Evolutionary conservation across 2,797 vertebrate genomes (phyloP).

Genomic region (Phalanger gymnotis): DNA sequence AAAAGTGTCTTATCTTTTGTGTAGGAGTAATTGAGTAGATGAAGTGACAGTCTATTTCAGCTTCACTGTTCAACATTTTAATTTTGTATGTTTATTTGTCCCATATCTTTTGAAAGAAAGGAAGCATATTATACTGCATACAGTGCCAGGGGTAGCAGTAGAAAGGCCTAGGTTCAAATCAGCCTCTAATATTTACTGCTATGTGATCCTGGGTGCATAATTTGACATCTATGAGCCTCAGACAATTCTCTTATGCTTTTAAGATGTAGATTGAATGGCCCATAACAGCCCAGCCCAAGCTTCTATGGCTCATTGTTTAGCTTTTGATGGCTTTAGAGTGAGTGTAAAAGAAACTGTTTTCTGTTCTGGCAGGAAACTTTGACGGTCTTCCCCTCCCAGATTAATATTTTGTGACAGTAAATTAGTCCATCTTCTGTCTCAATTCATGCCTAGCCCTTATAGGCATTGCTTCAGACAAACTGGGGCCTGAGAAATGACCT

Average conservation of each 20-base stretch:
- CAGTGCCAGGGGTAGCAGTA: not conserved
- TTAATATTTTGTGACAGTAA: not conserved
- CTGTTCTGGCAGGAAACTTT: not conserved
- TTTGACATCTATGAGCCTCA: constrained; percentile 45
- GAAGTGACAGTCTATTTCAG: constrained; percentile 49
- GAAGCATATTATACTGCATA: not conserved
- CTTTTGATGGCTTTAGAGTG: not conserved
- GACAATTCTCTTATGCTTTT: not conserved
- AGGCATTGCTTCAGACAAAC: not conserved
- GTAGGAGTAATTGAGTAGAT: constrained; percentile 53
- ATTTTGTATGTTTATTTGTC: constrained; percentile 43
- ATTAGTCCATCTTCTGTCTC: not conserved
- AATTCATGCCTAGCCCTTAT: not conserved
- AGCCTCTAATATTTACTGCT: constrained; percentile 9
- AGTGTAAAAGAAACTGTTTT: not conserved
- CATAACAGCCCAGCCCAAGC: not conserved
- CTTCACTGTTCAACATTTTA: constrained; percentile 4
- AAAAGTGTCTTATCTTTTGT: constrained; percentile 47
- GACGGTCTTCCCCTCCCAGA: not conserved
- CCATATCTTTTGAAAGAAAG: constrained; percentile 48
- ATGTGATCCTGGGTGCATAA: constrained; percentile 10
- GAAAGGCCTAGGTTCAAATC: not conserved
- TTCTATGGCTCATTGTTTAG: not conserved
- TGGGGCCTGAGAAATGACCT: not conserved
- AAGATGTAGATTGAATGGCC: not conserved